Base-by-base conservation (phyloP, 2,888 invertebrate genomes). In the Ferrisia virgata region DNA sequence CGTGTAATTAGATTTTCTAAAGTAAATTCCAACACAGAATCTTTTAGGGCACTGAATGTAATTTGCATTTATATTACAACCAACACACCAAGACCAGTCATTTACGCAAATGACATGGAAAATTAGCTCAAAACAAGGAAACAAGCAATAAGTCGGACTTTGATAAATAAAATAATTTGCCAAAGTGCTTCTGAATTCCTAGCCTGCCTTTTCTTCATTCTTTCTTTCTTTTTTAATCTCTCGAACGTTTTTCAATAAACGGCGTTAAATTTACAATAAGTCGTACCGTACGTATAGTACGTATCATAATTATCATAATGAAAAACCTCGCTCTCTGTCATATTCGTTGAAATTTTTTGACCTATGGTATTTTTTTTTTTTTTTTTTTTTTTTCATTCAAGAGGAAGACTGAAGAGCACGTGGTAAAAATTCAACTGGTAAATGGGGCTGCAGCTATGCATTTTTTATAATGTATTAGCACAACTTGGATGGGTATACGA, bases 11-110 rank as follows among this genome's bases (percentile, higher is more conserved):
- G 72, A 76, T 76, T 76, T 18, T 36, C 6, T 9, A 28, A 76
- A 76, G 72, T 36, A 76, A 76, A 76, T 76, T 76, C 72, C 72
- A 18, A 76, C 72, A 18, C 36, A 36, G 33, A 76, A 76, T 76
- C 72, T 76, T 76, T 76, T 18, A 76, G 72, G 72, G 72, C 36
- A 36, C 72, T 8, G 72, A 36, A 76, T 76, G 18, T 36, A 76
- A 76, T 76, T 76, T 76, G 72, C 72, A 76, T 76, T 76, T 76
- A 76, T 76, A 76, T 76, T 76, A 76, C 31, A 36, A 76, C 72
- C 64, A 64, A 28, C 28, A 64, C 28, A 64, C 64, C 2, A 64
- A 76, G 72, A 28, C 72, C 36, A 18, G 72, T 31, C 28, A 33
- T 33, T 76, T 76, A 36, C 72, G 72, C 72, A 76, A 76, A 76